phyloP scores from a whole-genome alignment of 2,888 invertebrate genomes.

The Marasmarcha lunaedactyla region DNA sequence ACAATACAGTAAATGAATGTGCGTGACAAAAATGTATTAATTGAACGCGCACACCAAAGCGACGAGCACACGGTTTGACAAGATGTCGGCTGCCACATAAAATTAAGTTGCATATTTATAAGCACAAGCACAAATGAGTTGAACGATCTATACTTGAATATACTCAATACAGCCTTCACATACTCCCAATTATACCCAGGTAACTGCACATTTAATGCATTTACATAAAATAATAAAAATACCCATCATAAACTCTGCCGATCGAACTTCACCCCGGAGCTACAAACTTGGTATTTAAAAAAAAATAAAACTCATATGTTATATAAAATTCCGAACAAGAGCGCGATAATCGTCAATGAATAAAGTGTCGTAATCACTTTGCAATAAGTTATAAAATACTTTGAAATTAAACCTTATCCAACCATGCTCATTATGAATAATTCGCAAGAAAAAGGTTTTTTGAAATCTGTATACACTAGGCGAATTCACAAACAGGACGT shows the following conservation, averaged over 20 bases:
- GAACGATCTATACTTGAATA: too few species aligned
- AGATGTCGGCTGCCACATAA: too few species aligned
- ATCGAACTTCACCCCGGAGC: slow-evolving; percentile 50
- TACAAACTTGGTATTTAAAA: slow-evolving; percentile 40
- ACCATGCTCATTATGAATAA: slow-evolving; percentile 55
- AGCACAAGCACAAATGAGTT: too few species aligned
- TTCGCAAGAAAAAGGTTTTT: slow-evolving; percentile 48
- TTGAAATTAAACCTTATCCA: slow-evolving; percentile 27
- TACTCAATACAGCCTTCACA: too few species aligned
- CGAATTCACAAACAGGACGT: slow-evolving; percentile 47
- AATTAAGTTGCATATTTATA: too few species aligned
- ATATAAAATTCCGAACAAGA: slow-evolving; percentile 48
- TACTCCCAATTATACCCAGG: slow-evolving; percentile 23
- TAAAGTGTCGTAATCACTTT: slow-evolving; percentile 45
- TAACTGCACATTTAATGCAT: slow-evolving; percentile 47
- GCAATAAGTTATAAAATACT: slow-evolving; percentile 48
- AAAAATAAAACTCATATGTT: slow-evolving; percentile 35
- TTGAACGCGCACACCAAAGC: too few species aligned
- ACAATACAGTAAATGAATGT: too few species aligned
- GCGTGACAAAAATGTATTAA: too few species aligned
- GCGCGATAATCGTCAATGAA: slow-evolving; percentile 35
- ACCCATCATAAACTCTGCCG: slow-evolving; percentile 52
- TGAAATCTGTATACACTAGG: slow-evolving; percentile 53
- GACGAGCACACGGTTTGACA: too few species aligned
- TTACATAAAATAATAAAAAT: slow-evolving; percentile 58